Conservation (phyloP, 2,888 invertebrate genomes). For the Seira musarum region DNA sequence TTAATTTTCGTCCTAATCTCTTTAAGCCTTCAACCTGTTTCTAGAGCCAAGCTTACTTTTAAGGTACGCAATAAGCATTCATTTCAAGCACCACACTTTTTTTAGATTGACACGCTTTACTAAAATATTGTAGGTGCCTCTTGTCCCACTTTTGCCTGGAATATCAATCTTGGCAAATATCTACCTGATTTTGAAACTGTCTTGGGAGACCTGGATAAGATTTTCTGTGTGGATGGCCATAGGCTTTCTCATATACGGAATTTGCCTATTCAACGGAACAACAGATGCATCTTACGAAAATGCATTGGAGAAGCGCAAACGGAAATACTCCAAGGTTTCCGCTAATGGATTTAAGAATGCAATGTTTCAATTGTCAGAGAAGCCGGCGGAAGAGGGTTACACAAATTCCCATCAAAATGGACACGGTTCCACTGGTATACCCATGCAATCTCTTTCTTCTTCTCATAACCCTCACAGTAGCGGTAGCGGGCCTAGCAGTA, state of each 20-base stretch:
- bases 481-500: no score
- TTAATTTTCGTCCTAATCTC: constrained; percentile 54
- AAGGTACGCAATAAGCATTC: constrained; percentile 35
- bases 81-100: neutral
- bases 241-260: constrained; percentile 64
- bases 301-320: constrained; percentile 32
- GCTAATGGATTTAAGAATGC: constrained; percentile 59
- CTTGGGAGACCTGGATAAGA: constrained; percentile 73
- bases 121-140: constrained; percentile 72
- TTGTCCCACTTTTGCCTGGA: constrained; percentile 74
- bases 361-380: constrained; percentile 28
- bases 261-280: constrained; percentile 64
- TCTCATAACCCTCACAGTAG: no score
- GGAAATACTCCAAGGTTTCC: constrained; percentile 62
- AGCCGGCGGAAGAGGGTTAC: neutral
- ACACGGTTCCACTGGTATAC: no score
- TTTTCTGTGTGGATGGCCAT: constrained; percentile 74
- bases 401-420: no score
- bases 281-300: constrained; percentile 60
- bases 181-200: constrained; percentile 74
- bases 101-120: neutral
- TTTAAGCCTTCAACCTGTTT: constrained; percentile 60
- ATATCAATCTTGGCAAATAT: constrained; percentile 74
- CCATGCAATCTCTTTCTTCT: no score
- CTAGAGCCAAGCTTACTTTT: constrained; percentile 61